Evolutionary conservation across 2,797 vertebrate genomes (phyloP).

Genomic region (Anisognathus igniventris): DNA sequence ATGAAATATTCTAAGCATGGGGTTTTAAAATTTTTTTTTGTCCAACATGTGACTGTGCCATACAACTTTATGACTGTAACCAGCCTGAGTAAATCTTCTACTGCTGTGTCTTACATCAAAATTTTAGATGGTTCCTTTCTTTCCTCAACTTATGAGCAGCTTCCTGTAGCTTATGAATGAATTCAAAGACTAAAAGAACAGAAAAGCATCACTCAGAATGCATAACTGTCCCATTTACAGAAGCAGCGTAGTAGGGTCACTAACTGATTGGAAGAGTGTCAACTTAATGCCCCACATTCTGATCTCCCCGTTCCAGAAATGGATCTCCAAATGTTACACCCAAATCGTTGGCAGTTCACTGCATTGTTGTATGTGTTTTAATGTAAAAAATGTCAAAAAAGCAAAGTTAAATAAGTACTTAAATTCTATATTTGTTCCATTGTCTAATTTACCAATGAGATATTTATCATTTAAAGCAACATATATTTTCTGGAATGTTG

Average conservation of each 20-base stretch:
- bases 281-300: neutral
- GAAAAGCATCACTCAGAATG: neutral
- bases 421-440: neutral
- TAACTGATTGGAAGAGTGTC: neutral
- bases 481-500: neutral
- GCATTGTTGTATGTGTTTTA: neutral
- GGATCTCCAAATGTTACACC: neutral
- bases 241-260: neutral
- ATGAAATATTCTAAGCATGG: neutral
- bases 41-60: neutral
- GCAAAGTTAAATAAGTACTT: neutral
- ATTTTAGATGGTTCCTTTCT: neutral
- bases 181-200: neutral
- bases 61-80: neutral
- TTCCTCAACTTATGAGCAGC: neutral
- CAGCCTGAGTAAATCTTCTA: neutral
- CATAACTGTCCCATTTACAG: neutral
- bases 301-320: neutral
- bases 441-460: neutral
- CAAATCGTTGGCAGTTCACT: neutral
- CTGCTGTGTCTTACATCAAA: neutral
- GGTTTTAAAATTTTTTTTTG: neutral
- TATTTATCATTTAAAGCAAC: neutral
- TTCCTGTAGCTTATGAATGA: neutral
- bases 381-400: neutral